phyloP scores from a whole-genome alignment of 2,113 vertebrate genomes.

The Pomatostomus ruficeps region DNA sequence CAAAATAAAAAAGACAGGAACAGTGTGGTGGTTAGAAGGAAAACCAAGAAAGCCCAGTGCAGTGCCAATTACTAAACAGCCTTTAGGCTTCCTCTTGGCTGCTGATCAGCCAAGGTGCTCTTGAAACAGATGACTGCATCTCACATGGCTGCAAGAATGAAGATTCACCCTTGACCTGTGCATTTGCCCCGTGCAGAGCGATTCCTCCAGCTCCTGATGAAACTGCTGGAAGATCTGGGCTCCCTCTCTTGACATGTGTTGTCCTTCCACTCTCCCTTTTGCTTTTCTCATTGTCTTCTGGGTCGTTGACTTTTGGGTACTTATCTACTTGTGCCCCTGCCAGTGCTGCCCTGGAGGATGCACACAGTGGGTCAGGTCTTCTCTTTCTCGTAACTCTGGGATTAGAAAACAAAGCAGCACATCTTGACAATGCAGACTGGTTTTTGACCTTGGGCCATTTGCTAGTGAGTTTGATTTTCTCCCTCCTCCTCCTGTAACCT shows the following conservation, averaged over 20 bases:
- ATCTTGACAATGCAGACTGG: not conserved
- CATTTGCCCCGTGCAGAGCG: not conserved
- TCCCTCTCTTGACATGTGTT: not conserved
- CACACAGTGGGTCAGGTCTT: not conserved
- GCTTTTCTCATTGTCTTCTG: not conserved
- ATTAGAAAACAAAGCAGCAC: not conserved
- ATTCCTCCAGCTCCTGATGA: not conserved
- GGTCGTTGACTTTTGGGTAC: not conserved
- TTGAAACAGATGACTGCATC: not conserved
- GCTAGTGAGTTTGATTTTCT: not conserved
- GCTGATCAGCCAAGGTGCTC: not conserved
- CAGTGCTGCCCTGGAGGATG: not conserved
- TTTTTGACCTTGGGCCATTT: not conserved
- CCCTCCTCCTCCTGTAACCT: not conserved
- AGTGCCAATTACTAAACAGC: not conserved
- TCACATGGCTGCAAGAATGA: not conserved
- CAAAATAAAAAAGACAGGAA: not conserved
- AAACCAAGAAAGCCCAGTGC: not conserved
- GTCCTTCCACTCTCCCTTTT: not conserved
- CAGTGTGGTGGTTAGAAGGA: not conserved
- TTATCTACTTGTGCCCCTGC: not conserved
- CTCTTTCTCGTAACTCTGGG: not conserved
- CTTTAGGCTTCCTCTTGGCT: not conserved
- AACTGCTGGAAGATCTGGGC: not conserved
- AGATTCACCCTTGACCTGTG: not conserved